Conservation (phyloP, 1,140 invertebrate species). For the Zeugodacus cucurbitae region DNA sequence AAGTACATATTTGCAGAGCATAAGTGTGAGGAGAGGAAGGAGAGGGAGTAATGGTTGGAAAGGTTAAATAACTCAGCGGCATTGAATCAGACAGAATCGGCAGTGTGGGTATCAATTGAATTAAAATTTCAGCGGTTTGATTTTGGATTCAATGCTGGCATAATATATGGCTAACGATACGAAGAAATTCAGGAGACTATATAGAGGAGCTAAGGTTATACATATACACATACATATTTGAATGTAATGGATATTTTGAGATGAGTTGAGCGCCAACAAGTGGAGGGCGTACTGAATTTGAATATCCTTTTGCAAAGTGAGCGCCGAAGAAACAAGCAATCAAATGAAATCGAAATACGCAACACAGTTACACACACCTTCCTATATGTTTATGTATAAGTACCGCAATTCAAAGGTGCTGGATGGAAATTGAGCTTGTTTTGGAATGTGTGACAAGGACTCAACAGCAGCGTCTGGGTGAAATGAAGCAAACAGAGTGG, state of each 20-base stretch:
- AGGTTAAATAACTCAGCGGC: neutral
- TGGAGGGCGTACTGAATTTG: neutral
- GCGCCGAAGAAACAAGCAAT: neutral
- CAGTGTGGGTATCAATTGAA: slow-evolving; percentile 8
- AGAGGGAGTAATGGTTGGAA: neutral
- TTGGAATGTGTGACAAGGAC: slow-evolving; percentile 12
- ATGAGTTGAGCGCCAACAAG: neutral
- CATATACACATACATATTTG: neutral
- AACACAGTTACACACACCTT: neutral
- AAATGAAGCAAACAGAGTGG: neutral
- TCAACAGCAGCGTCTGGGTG: neutral
- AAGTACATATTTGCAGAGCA: neutral
- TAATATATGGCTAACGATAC: neutral
- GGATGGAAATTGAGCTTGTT: slow-evolving; percentile 14
- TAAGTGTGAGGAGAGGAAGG: neutral
- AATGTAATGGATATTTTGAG: neutral
- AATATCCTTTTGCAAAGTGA: neutral
- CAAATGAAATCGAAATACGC: neutral
- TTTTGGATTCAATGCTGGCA: neutral
- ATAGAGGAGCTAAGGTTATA: neutral
- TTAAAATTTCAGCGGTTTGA: slow-evolving; percentile 26
- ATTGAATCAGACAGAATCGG: neutral
- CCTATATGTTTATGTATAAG: neutral
- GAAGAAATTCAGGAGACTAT: neutral
- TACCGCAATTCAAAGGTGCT: neutral